A percentile compares a stretch with the other conserved stretches of the same genome.
Conservation (phyloP, 2,797 vertebrate species). For the Gadopsis bispinosus region DNA sequence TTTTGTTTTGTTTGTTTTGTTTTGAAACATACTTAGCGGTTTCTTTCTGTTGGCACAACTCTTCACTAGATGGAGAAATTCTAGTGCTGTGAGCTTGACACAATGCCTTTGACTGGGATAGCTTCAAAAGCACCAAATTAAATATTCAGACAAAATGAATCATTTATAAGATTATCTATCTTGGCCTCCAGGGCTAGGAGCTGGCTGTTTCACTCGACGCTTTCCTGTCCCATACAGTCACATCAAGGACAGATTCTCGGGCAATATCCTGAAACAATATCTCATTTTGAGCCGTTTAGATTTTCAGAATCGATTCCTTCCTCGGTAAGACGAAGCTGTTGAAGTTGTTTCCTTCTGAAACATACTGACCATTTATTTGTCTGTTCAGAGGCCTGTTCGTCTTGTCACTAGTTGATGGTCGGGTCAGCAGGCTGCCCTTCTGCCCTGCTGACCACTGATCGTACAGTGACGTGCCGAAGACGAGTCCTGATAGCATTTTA, state of each 20-base stretch:
- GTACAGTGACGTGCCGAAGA: slow-evolving; percentile 55
- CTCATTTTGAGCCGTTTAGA: slow-evolving; percentile 4
- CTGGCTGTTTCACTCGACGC: slow-evolving; percentile 48
- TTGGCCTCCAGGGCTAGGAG: slow-evolving; percentile 38
- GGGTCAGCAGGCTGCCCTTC: slow-evolving; percentile 42
- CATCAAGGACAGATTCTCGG: not conserved
- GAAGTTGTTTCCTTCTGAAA: not conserved
- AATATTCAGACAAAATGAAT: slow-evolving; percentile 78
- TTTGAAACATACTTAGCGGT: not conserved
- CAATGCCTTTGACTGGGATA: slow-evolving; percentile 51
- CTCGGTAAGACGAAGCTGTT: not conserved
- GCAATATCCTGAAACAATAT: not conserved
- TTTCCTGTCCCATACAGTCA: slow-evolving; percentile 31
- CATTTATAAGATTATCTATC: slow-evolving; percentile 76
- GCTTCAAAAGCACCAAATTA: slow-evolving; percentile 72
- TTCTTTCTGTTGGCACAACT: slow-evolving; percentile 3
- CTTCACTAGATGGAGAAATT: not conserved
- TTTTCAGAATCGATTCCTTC: not conserved
- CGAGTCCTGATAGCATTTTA: slow-evolving; percentile 56
- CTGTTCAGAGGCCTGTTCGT: not conserved
- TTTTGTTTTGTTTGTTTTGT: slow-evolving; percentile 4
- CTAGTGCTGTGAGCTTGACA: slow-evolving; percentile 36
- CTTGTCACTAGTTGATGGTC: slow-evolving; percentile 46
- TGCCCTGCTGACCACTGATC: slow-evolving; percentile 68
- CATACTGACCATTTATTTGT: slow-evolving; percentile 3